Percentiles rank a stretch among this genome's conserved stretches.
phyloP scores from a whole-genome alignment of 23 tunicate species.

The Styela plicata region DNA sequence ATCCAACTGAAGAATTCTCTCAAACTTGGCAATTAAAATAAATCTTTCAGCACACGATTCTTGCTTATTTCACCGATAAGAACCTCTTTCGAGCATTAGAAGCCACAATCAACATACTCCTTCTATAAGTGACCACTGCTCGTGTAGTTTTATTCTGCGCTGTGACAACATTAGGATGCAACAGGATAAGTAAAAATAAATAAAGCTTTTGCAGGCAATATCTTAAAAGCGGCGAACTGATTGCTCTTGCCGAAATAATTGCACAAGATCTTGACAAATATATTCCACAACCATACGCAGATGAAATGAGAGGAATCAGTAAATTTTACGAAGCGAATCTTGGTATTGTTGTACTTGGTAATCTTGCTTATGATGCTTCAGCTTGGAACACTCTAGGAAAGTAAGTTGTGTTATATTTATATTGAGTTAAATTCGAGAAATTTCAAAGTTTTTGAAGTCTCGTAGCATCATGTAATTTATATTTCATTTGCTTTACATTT shows the following conservation, averaged over 20 bases:
- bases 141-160: too few species aligned
- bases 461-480: too few species aligned
- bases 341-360: slow-evolving; percentile 50
- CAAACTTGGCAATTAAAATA: too few species aligned
- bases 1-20: too few species aligned
- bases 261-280: slow-evolving; percentile 30
- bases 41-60: too few species aligned
- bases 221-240: neutral
- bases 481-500: too few species aligned
- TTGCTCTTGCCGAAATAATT: slow-evolving; percentile 8
- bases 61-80: too few species aligned
- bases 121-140: too few species aligned
- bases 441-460: too few species aligned
- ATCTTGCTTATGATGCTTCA: slow-evolving; percentile 71
- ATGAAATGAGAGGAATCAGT: slow-evolving; percentile 63
- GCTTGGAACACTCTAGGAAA: slow-evolving; percentile 50
- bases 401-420: slow-evolving; percentile 4
- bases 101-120: too few species aligned
- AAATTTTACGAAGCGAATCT: slow-evolving; percentile 7
- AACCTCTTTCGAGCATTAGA: too few species aligned
- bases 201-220: slow-evolving; percentile 5
- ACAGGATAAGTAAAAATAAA: neutral
- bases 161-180: too few species aligned
- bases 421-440: neutral
- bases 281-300: slow-evolving; percentile 78